Evolutionary conservation across 2,113 vertebrate species (phyloP).

Genomic region (rat (Rattus norvegicus)): GRCr8 NC_086033.1:84003501-84004000

Average conservation of each 20-base stretch:
- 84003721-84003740: neutral
- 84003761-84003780: neutral
- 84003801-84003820: neutral
- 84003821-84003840: neutral
- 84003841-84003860: neutral
- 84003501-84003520: neutral
- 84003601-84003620: neutral
- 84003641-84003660: neutral
- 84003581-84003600: neutral
- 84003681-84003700: neutral
- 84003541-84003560: neutral
- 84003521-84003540: neutral
- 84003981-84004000: neutral
- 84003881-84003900: neutral
- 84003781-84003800: neutral
- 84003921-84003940: neutral
- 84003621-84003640: neutral
- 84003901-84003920: neutral
- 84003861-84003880: neutral
- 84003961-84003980: neutral
- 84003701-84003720: neutral
- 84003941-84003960: neutral
- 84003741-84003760: neutral
- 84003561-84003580: neutral
- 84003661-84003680: neutral